Evolutionary conservation across 2,113 vertebrate genomes (phyloP).

Genomic region (Syrmaticus mikado): DNA sequence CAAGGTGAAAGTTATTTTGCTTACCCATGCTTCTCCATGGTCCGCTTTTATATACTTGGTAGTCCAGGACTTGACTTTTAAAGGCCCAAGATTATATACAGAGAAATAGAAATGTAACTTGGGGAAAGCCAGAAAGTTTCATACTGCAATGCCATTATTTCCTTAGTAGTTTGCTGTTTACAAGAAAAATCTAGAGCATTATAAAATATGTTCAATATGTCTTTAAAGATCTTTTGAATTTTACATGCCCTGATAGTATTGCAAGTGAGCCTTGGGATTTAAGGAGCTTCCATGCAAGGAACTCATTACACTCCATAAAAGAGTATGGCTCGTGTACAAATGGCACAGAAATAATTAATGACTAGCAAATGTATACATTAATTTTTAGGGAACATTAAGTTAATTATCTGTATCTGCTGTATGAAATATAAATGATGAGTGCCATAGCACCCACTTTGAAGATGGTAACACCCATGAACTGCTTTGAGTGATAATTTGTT

Average conservation of each 20-base stretch:
- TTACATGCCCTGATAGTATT: not conserved
- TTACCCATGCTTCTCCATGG: not conserved
- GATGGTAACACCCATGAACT: not conserved
- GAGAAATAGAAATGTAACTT: not conserved
- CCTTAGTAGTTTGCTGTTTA: not conserved
- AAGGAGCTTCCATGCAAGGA: not conserved
- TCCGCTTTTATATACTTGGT: not conserved
- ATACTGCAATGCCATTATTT: not conserved
- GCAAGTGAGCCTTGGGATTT: not conserved
- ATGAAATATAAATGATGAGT: not conserved
- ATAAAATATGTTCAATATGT: not conserved
- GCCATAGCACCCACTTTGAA: not conserved
- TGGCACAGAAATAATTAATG: not conserved
- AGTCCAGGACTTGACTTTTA: not conserved
- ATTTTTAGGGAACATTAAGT: not conserved
- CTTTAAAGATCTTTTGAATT: not conserved
- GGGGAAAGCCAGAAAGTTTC: not conserved
- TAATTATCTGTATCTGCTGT: not conserved
- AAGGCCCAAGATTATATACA: not conserved
- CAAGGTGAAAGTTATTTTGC: slow-evolving; percentile 21
- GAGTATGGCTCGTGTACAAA: not conserved
- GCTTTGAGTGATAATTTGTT: not conserved
- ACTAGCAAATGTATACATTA: not conserved
- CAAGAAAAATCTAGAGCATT: not conserved
- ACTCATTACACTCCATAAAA: not conserved